Evolutionary conservation across 1,140 invertebrate genomes (phyloP).

Genomic region (Drosophila willistoni): DNA sequence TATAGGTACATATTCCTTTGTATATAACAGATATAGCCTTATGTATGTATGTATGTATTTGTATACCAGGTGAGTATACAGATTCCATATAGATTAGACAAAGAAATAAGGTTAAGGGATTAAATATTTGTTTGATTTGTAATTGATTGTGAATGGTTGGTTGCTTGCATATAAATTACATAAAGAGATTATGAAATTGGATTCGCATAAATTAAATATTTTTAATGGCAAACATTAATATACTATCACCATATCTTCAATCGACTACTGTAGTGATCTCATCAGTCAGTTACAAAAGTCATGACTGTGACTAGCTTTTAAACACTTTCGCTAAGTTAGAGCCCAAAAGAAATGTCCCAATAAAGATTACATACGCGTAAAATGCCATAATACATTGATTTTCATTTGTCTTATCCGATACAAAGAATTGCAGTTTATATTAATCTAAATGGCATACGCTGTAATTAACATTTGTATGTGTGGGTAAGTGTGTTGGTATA

Average conservation of each 20-base stretch:
- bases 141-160: constrained; percentile 9
- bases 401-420: not conserved
- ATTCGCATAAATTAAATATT: not conserved
- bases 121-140: constrained; percentile 7
- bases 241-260: too few relatives aligned
- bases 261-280: too few relatives aligned
- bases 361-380: not conserved
- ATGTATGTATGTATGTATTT: not conserved
- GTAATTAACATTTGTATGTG: not conserved
- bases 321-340: too few relatives aligned
- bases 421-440: not conserved
- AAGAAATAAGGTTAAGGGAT: constrained; percentile 9
- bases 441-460: constrained; percentile 1
- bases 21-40: not conserved
- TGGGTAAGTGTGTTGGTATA: not conserved
- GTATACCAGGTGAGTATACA: constrained; percentile 1
- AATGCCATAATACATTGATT: not conserved
- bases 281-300: too few relatives aligned
- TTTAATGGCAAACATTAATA: too few relatives aligned
- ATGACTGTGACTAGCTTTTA: too few relatives aligned
- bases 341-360: not conserved
- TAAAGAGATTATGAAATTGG: constrained; percentile 6
- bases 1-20: not conserved
- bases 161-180: not conserved
- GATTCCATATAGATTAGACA: constrained; percentile 3